These are phyloP conservation scores for Harpagoxenus sublaevis DNA, from an alignment of 2,888 invertebrate genomes.

Conservation along the genomic window DNA sequence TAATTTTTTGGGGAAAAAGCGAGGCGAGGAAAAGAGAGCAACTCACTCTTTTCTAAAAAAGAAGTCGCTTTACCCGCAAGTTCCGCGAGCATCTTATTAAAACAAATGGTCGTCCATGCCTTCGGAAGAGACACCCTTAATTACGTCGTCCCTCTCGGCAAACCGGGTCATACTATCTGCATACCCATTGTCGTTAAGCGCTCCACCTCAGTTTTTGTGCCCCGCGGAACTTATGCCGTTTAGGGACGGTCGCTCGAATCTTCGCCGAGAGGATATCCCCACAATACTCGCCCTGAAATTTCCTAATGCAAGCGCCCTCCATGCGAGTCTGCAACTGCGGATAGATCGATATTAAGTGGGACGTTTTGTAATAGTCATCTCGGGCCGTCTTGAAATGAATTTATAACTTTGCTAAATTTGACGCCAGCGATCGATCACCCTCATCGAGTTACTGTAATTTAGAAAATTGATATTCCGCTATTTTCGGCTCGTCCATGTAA, in stretches of 20 bases:
- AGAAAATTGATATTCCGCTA: conserved; percentile 34
- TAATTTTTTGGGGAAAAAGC: conserved; percentile 40
- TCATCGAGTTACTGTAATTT: conserved; percentile 35
- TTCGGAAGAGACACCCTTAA: conserved; percentile 56
- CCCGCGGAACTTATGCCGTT: conserved; percentile 47
- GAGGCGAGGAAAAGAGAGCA: background rate
- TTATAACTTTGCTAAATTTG: conserved; percentile 44
- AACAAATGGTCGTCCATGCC: conserved; percentile 55
- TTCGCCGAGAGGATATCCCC: conserved; percentile 30
- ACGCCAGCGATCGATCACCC: conserved; percentile 31
- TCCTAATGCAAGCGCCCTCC: background rate
- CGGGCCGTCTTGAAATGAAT: conserved; percentile 40
- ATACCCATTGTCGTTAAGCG: conserved; percentile 63
- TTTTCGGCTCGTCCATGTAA: conserved; percentile 18
- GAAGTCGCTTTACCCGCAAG: conserved; percentile 42
- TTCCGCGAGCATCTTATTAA: conserved; percentile 61
- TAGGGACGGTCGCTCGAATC: conserved; percentile 34
- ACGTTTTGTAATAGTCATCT: conserved; percentile 40
- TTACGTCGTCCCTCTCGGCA: conserved; percentile 50
- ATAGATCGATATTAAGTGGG: conserved; percentile 47
- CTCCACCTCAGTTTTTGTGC: conserved; percentile 42
- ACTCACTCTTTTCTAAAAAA: conserved; percentile 21
- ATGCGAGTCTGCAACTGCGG: background rate
- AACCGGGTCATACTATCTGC: conserved; percentile 56
- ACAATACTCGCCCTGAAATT: conserved; percentile 41